Evolutionary conservation across 2,888 invertebrate genomes (phyloP).

Genomic region (Lydus trimaculatus): DNA sequence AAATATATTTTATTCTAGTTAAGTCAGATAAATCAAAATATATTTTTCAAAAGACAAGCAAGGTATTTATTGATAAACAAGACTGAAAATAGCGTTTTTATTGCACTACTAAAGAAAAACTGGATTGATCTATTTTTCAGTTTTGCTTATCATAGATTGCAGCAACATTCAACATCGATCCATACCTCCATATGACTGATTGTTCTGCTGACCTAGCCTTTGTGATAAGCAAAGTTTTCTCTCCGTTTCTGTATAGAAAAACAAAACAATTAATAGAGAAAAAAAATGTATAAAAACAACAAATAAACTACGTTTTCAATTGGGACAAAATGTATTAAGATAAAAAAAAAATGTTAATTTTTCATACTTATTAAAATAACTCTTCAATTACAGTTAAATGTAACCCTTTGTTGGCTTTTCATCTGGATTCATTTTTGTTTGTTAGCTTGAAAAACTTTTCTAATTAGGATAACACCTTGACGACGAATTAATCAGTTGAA

Average conservation of each 20-base stretch:
- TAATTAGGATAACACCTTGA: slow-evolving; percentile 17
- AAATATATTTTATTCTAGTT: no score
- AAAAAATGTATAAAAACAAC: neutral
- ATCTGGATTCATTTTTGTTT: neutral
- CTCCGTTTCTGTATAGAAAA: slow-evolving; percentile 58
- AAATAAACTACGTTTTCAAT: neutral
- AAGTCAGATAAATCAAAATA: slow-evolving; percentile 15
- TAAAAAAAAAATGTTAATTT: neutral
- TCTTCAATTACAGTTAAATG: neutral
- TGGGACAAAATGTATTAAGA: neutral
- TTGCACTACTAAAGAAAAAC: slow-evolving; percentile 1
- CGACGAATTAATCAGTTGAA: slow-evolving; percentile 13
- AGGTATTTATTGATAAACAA: slow-evolving; percentile 19
- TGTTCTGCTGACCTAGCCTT: slow-evolving; percentile 62
- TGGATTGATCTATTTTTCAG: slow-evolving; percentile 18
- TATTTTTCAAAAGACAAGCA: slow-evolving; percentile 12
- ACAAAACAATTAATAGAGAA: slow-evolving; percentile 40
- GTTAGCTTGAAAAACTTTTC: slow-evolving; percentile 5
- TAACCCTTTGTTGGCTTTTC: neutral
- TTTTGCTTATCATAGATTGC: slow-evolving; percentile 26
- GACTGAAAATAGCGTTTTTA: slow-evolving; percentile 16
- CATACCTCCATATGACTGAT: slow-evolving; percentile 60
- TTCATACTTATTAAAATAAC: neutral
- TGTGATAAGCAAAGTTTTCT: slow-evolving; percentile 62
- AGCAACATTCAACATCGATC: slow-evolving; percentile 43